Percentiles rank a stretch among this genome's conserved stretches.
phyloP scores from a whole-genome alignment of 2,888 invertebrate species.

The Liopterus haemorrhoidalis region DNA sequence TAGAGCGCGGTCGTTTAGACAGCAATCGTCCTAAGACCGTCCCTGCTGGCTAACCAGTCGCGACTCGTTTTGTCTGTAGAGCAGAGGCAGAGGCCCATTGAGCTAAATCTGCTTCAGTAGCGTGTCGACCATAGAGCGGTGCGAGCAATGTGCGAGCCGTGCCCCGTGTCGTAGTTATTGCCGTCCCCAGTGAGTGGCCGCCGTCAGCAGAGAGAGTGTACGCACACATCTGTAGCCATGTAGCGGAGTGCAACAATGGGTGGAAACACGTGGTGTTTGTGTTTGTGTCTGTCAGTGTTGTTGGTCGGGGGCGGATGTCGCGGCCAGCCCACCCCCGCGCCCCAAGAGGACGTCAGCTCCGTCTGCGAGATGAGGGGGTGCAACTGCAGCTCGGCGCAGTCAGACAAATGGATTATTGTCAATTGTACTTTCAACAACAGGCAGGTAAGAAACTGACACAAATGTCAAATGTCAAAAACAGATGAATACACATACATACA shows the following conservation, averaged over 20 bases:
- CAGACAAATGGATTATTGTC: constrained; percentile 54
- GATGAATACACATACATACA: too few relatives aligned
- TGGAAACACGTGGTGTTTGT: constrained; percentile 25
- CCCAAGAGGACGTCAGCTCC: constrained; percentile 37
- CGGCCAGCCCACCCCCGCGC: constrained; percentile 25
- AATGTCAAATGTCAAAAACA: too few relatives aligned
- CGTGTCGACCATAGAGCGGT: constrained; percentile 29
- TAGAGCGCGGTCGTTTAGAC: too few relatives aligned
- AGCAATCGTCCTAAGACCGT: too few relatives aligned
- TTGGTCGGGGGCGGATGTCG: constrained; percentile 20
- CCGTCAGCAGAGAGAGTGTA: too few relatives aligned
- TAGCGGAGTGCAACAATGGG: constrained; percentile 35
- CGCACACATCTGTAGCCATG: too few relatives aligned
- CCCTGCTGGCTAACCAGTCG: too few relatives aligned
- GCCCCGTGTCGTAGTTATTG: constrained; percentile 29
- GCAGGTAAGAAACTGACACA: too few relatives aligned
- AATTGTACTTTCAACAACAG: constrained; percentile 57
- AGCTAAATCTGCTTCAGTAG: constrained; percentile 16
- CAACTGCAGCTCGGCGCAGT: constrained; percentile 52
- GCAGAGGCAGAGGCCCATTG: too few relatives aligned
- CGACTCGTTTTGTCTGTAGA: too few relatives aligned
- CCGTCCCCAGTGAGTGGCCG: constrained; percentile 18
- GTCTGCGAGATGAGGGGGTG: constrained; percentile 57
- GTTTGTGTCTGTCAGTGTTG: constrained; percentile 32
- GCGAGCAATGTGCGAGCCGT: constrained; percentile 31